Percentiles rank a stretch among this genome's conserved stretches.
These are phyloP conservation scores for Zoroaster sp. DNA, from an alignment of 53 echinoderm and acorn worm species.

Conservation along the genomic window DNA sequence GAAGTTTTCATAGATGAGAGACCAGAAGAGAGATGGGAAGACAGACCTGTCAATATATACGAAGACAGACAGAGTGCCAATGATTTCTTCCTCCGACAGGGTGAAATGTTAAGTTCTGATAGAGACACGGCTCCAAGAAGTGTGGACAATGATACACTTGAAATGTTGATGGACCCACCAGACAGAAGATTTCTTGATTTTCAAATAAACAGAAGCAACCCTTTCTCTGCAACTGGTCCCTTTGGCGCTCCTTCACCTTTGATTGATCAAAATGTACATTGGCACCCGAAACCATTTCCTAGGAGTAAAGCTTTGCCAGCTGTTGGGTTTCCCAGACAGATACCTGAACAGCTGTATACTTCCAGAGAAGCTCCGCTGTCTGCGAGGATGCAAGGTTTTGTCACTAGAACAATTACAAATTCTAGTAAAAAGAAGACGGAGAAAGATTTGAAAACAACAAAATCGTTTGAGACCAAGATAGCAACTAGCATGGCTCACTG, in stretches of 20 bases:
- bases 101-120: background rate
- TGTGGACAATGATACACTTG: too few relatives aligned
- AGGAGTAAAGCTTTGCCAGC: background rate
- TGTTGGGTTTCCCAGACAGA: background rate
- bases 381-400: background rate
- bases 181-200: background rate
- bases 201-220: background rate
- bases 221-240: background rate
- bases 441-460: background rate
- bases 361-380: background rate
- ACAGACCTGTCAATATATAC: background rate
- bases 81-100: background rate
- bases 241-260: background rate
- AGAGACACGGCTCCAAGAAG: background rate
- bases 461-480: background rate
- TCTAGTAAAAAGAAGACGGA: background rate
- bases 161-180: background rate
- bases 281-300: too few relatives aligned
- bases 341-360: background rate
- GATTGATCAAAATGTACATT: background rate
- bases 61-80: background rate
- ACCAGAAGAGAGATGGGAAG: background rate
- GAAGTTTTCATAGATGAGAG: background rate
- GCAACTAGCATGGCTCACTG: background rate
- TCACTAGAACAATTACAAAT: too few relatives aligned